These are phyloP conservation scores for Metellina segmentata DNA, from an alignment of 2,888 invertebrate genomes.

Conservation along the genomic window DNA sequence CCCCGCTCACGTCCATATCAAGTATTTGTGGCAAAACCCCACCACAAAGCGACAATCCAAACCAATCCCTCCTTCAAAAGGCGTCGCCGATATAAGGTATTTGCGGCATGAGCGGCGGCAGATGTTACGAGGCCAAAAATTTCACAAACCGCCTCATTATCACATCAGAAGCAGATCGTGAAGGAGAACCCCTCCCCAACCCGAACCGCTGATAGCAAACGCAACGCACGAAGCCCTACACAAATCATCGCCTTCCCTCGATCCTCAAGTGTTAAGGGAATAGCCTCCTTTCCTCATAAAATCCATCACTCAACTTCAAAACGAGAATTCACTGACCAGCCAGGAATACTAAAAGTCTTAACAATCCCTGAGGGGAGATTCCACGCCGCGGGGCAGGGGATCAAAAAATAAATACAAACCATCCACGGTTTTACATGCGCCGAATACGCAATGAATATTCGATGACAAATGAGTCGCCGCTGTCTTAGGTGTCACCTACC, in stretches of 20 bases:
- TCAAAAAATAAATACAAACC: slow-evolving; percentile 10
- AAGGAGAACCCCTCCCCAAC: background rate
- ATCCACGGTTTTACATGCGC: slow-evolving; percentile 36
- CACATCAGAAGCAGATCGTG: slow-evolving; percentile 22
- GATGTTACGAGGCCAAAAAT: background rate
- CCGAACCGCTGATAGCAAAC: slow-evolving; percentile 10
- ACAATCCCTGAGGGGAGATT: slow-evolving; percentile 31
- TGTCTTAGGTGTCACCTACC: slow-evolving; percentile 44
- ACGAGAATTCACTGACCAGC: slow-evolving; percentile 51
- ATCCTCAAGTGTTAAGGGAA: slow-evolving; percentile 30
- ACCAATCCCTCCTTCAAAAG: too few species aligned
- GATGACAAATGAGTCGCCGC: slow-evolving; percentile 59
- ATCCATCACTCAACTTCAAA: slow-evolving; percentile 67
- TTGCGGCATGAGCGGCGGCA: background rate
- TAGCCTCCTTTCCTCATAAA: slow-evolving; percentile 7
- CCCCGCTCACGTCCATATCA: too few species aligned
- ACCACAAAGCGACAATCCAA: too few species aligned
- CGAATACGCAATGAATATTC: slow-evolving; percentile 64
- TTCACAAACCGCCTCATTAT: slow-evolving; percentile 28
- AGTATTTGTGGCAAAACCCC: too few species aligned
- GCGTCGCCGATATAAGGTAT: too few species aligned
- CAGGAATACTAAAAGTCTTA: slow-evolving; percentile 55
- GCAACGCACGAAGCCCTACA: slow-evolving; percentile 29
- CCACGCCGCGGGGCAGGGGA: background rate
- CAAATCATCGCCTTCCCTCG: slow-evolving; percentile 30